A percentile compares a stretch with the other conserved stretches of the same genome.
phyloP scores from a whole-genome alignment of 2,797 vertebrate species.

The Crocidura indochinensis region DNA sequence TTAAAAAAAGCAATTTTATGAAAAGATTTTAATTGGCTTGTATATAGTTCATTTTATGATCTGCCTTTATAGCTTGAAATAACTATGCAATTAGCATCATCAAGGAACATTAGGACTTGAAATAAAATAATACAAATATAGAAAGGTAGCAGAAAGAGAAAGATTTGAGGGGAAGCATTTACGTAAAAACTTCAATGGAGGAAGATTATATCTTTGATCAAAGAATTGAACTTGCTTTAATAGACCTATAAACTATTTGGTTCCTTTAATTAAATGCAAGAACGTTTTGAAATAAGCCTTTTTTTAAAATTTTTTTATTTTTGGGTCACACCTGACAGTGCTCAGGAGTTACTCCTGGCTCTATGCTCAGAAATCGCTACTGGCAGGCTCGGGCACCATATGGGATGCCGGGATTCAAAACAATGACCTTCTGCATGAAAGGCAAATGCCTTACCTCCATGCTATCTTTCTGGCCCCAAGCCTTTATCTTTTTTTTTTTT shows the following conservation, averaged over 20 bases:
- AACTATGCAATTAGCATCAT: constrained; percentile 47
- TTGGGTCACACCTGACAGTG: no score
- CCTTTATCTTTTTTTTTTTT: no score
- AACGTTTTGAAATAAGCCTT: constrained; percentile 28
- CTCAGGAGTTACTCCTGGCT: no score
- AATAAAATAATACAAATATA: constrained; percentile 9
- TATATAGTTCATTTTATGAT: neutral
- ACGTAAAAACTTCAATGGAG: constrained; percentile 3
- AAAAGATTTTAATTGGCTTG: neutral
- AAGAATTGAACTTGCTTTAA: constrained; percentile 18
- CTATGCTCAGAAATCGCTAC: no score
- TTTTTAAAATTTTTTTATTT: no score
- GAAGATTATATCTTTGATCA: neutral
- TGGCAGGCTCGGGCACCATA: no score
- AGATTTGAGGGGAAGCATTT: neutral
- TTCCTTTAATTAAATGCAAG: constrained; percentile 50
- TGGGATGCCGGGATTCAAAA: no score
- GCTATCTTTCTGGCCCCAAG: no score
- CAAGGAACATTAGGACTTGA: constrained; percentile 39
- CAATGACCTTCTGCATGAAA: no score
- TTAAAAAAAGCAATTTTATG: constrained; percentile 48
- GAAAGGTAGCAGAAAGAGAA: constrained; percentile 29
- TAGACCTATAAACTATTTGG: constrained; percentile 36
- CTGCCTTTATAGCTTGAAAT: constrained; percentile 13
- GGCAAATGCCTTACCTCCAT: no score